Evolutionary conservation across 2,888 invertebrate species (phyloP), one percentile per base, ranked within the genome.

Genomic region (Auanema freiburgensis): DNA sequence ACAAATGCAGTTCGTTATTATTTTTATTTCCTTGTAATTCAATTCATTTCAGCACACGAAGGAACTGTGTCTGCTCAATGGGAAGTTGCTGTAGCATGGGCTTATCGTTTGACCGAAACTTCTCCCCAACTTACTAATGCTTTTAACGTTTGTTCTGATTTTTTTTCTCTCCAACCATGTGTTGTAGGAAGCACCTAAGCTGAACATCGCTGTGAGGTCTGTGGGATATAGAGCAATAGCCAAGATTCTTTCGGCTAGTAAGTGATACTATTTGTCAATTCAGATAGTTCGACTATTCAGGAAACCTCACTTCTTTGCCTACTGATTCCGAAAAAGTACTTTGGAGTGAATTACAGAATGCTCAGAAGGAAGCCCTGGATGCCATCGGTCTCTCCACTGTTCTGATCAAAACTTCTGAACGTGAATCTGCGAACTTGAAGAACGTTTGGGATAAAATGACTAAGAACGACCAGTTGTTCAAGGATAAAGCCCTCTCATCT

Each of bases 51-150:
- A 72, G 68, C 70, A 14, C 67, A 70, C 46, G 68, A 76, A 41
- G 60, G 65, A 55, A 63, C 52, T 2, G 62, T 76, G 2, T 65
- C 69, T 46, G 71, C 76, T 10, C 67, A 69, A 57, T 76, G 76
- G 76, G 55, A 62, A 25, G 66, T 69, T 0, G 65, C 69, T 10
- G 64, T 49, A 14, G 57, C 54, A 10, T 73, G 71, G 73, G 69
- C 69, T 1, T 44, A 23, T 12, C 53, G 65, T 11, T 57, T 71
- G 3, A 50, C 41, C 2, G 23, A n/a, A 5, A 23, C 52, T 5
- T 16, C 23, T 52, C 23, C 24, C 18, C 21, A 23, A 52, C 23
- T 23, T 23, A 5, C 14, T 52, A 14, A 23, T 6, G 52, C n/a
- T 23, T 52, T 21, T 14, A 16, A 23, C 5, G 52, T 21, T 23